Conservation (phyloP, 2,888 invertebrate species). For the Melikaiella ostensackeni region DNA sequence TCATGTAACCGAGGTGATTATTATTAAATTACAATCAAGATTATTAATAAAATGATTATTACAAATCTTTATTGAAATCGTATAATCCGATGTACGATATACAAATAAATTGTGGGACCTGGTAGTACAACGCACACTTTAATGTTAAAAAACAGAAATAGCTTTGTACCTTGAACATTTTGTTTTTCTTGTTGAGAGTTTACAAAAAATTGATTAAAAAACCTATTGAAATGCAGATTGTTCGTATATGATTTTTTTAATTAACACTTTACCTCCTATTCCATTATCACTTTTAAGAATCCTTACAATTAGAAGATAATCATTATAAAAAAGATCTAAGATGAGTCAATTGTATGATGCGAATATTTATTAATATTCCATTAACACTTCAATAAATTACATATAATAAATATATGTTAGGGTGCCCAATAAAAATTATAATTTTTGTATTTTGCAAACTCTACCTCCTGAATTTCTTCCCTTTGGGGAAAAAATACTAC, state of each 20-base stretch:
- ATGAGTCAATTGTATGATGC: not conserved
- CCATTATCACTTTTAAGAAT: not conserved
- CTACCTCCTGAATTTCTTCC: no score
- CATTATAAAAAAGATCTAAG: not conserved
- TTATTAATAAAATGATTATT: not conserved
- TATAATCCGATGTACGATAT: not conserved
- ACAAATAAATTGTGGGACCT: not conserved
- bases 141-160: slow-evolving; percentile 19
- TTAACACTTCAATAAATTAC: no score
- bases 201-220: slow-evolving; percentile 25
- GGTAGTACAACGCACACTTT: slow-evolving; percentile 13
- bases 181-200: slow-evolving; percentile 15
- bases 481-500: no score
- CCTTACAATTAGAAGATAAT: no score
- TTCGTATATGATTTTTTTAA: not conserved
- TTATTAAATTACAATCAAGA: slow-evolving; percentile 6
- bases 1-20: not conserved
- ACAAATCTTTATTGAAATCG: not conserved
- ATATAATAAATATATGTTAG: no score
- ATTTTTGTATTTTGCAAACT: no score
- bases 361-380: not conserved
- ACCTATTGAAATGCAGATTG: not conserved
- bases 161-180: not conserved
- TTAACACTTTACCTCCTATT: not conserved
- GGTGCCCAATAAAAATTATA: no score